Evolutionary conservation across 1,140 invertebrate genomes (phyloP), one percentile per base, ranked within the genome.

Genomic region (Cherax destructor): DNA sequence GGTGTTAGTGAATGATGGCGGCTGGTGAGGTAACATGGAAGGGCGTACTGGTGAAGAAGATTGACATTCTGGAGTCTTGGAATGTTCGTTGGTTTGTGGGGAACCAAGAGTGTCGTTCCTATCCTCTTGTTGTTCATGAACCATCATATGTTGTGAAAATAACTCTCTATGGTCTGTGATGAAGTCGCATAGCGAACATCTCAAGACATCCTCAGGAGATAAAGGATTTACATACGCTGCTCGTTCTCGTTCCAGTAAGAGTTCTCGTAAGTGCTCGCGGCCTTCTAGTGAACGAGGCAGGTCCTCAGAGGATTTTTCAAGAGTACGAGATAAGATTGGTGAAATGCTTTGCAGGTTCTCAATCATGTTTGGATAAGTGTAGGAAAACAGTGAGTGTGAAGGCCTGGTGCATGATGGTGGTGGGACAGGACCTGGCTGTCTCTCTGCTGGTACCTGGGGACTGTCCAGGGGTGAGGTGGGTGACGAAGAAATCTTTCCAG

Each of bases 101-200:
- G 83, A 85, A 41, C 56, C 61, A 49, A 65, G 56, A 4, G 52
- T 69, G 74, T 78, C 74, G 59, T 83, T 77, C 79, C 30, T 84
- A 72, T 86, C 88, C 59, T 90, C 83, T 74, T 88, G 72, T 94
- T 84, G 93, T 72, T 95, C 95, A 9, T 95, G 95, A 7, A 94
- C 93, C 77, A 95, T 91, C 80, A 95, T 93, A 92, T 96, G 95
- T 52, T 94, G 93, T 10, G 93, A 93, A 52, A 95, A 94, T 9
- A 93, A 89, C 47, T 95, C 94, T 65, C 93, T 91, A 30, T 61
- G 93, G 9, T 94, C 94, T 3, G 94, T 94, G 0, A 87, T 86
- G 92, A 95, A 95, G 50, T 94, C 94, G 93, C 95, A 95, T 16
- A 95, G 92, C 78, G 93, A 94, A 93, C 95, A 95, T 81, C 94